phyloP scores from a whole-genome alignment of 2,797 vertebrate genomes.

The Oryzias dopingdopingensis region DNA sequence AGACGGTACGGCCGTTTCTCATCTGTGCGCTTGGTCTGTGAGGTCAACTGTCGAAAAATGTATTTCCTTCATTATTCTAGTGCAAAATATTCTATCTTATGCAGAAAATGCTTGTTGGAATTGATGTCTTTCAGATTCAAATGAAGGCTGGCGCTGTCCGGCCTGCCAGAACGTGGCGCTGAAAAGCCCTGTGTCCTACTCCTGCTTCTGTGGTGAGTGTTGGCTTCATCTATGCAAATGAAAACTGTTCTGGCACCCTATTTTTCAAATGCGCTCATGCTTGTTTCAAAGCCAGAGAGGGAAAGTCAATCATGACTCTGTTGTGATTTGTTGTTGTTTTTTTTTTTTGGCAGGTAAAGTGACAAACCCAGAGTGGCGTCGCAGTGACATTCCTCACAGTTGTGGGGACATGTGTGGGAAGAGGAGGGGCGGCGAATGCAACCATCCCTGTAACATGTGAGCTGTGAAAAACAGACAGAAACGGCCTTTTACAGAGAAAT shows the following conservation, averaged over 20 bases:
- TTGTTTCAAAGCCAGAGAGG: background rate
- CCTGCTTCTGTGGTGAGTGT: constrained; percentile 94
- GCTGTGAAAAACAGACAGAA: constrained; percentile 36
- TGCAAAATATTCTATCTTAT: background rate
- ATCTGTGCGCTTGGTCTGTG: background rate
- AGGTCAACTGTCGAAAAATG: too few relatives aligned
- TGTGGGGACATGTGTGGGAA: constrained; percentile 98
- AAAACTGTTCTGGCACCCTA: background rate
- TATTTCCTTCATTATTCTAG: background rate
- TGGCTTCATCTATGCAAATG: background rate
- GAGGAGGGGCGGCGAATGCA: constrained; percentile 91
- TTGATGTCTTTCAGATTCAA: constrained; percentile 75
- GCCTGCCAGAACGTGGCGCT: constrained; percentile 93
- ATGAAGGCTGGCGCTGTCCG: constrained; percentile 95
- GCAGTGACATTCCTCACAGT: constrained; percentile 97
- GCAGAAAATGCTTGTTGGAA: too few relatives aligned
- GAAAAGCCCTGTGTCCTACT: constrained; percentile 86
- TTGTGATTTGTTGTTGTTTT: background rate
- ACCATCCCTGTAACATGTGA: constrained; percentile 98
- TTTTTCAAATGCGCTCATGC: background rate
- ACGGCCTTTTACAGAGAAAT: background rate
- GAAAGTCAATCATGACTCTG: background rate
- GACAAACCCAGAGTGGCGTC: constrained; percentile 96
- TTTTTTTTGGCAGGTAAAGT: constrained; percentile 83
- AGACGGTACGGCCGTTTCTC: constrained; percentile 77